A percentile compares a stretch with the other conserved stretches of the same genome.
Evolutionary conservation across 2,113 vertebrate genomes (phyloP).

Genomic region (Climacteris rufus): DNA sequence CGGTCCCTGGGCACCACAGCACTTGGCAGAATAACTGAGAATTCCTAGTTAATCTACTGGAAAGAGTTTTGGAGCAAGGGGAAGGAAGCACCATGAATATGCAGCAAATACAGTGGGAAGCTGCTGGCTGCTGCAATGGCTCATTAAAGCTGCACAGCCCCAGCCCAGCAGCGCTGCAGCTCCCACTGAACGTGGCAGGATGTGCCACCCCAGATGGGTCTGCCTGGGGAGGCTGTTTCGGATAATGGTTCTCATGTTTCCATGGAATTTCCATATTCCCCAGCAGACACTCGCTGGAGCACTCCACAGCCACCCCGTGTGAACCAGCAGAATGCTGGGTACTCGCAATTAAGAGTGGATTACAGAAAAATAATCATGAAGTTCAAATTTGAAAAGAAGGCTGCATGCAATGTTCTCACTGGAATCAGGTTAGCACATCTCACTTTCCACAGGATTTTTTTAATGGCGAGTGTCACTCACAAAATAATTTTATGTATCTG

Average conservation of each 20-base stretch:
- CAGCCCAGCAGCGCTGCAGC: constrained; percentile 34
- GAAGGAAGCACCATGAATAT: constrained; percentile 27
- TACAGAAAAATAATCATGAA: background rate
- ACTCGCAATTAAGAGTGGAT: constrained; percentile 4
- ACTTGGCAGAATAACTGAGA: background rate
- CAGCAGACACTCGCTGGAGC: background rate
- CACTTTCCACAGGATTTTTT: background rate
- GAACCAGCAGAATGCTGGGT: background rate
- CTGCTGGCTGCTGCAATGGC: constrained; percentile 46
- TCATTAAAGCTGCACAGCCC: constrained; percentile 48
- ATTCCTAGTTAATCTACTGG: background rate
- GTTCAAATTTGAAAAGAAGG: background rate
- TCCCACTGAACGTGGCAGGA: background rate
- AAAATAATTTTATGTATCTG: background rate
- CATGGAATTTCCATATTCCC: constrained; percentile 45
- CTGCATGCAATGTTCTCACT: background rate
- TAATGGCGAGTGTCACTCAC: background rate
- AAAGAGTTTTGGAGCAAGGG: constrained; percentile 9
- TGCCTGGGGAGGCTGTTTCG: constrained; percentile 42
- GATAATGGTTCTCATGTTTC: constrained; percentile 20
- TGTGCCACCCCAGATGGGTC: constrained; percentile 44
- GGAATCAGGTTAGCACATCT: background rate
- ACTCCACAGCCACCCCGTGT: background rate
- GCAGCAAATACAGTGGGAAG: background rate
- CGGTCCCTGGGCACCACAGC: background rate